Evolutionary conservation across 2,888 invertebrate genomes (phyloP).

Genomic region (Schizotus pectinicornis): DNA sequence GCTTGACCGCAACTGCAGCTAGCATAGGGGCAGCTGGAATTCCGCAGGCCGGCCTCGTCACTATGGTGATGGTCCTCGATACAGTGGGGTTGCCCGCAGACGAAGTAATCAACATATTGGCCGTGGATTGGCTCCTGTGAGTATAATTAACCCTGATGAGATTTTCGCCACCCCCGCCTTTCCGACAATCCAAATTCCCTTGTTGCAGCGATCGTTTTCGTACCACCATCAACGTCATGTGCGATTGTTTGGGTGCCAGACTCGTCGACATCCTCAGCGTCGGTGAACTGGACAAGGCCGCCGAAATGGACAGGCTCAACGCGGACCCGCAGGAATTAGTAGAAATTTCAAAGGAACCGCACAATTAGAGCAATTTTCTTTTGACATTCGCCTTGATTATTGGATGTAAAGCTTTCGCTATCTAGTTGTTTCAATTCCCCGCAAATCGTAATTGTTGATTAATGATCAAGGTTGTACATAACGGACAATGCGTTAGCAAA

Average conservation of each 20-base stretch:
- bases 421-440: no score
- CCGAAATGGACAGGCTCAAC: slow-evolving; percentile 59
- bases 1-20: slow-evolving; percentile 88
- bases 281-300: slow-evolving; percentile 66
- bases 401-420: no score
- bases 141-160: slow-evolving; percentile 50
- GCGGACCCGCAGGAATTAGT: slow-evolving; percentile 70
- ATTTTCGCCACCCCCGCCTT: not conserved
- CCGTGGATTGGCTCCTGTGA: slow-evolving; percentile 93
- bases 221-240: slow-evolving; percentile 92
- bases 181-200: slow-evolving; percentile 2
- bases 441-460: not conserved
- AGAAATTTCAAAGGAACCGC: slow-evolving; percentile 58
- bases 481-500: no score
- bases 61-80: slow-evolving; percentile 94
- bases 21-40: slow-evolving; percentile 98
- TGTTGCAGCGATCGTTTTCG: slow-evolving; percentile 81
- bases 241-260: slow-evolving; percentile 93
- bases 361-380: slow-evolving; percentile 9
- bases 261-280: slow-evolving; percentile 86
- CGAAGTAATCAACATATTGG: slow-evolving; percentile 88
- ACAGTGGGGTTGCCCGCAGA: slow-evolving; percentile 89
- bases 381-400: not conserved
- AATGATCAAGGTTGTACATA: no score
- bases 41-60: slow-evolving; percentile 93